Conservation (phyloP, 2,113 vertebrate genomes). For the Alectura lathami region DNA sequence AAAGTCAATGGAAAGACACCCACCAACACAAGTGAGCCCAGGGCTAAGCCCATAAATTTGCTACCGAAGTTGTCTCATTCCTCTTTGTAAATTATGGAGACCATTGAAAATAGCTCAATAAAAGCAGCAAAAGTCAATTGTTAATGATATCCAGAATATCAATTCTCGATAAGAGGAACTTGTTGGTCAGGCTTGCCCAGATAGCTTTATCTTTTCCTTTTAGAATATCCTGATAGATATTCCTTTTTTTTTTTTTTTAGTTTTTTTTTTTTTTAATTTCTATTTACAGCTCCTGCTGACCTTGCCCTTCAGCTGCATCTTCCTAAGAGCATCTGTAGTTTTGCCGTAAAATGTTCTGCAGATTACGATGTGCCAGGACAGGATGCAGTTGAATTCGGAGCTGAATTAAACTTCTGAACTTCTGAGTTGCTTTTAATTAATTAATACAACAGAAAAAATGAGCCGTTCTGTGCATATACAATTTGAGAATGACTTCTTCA, state of each 20-base stretch:
- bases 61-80: not conserved
- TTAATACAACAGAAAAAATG: constrained; percentile 17
- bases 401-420: constrained; percentile 3
- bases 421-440: constrained; percentile 19
- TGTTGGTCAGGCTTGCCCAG: not conserved
- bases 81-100: constrained; percentile 1
- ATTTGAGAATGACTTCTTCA: not conserved
- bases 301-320: constrained; percentile 11
- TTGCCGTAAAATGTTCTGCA: constrained; percentile 28
- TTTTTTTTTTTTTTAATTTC: not conserved
- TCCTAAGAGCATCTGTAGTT: constrained; percentile 24
- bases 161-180: not conserved
- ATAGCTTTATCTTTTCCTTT: not conserved
- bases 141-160: constrained; percentile 6
- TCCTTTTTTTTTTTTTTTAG: not conserved
- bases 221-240: not conserved
- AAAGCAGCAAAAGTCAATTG: not conserved
- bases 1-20: not conserved
- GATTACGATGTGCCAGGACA: constrained; percentile 11
- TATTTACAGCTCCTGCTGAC: constrained; percentile 3
- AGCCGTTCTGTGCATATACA: not conserved
- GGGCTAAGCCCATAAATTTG: not conserved
- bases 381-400: not conserved
- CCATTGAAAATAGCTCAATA: constrained; percentile 3
- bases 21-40: not conserved